phyloP scores from a whole-genome alignment of 2,797 vertebrate species.

The Fratercula arctica region DNA sequence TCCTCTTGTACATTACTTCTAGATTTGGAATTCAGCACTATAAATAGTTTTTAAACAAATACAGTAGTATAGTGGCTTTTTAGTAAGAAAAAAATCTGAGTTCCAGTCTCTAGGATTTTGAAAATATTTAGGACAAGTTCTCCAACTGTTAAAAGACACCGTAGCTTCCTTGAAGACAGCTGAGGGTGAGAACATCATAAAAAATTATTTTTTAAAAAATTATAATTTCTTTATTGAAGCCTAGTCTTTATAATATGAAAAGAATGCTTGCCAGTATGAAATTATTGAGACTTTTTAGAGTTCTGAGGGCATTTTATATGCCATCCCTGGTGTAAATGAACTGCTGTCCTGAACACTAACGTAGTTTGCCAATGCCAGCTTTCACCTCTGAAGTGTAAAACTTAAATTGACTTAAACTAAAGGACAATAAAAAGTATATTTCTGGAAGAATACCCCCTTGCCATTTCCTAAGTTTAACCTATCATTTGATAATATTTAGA shows the following conservation, averaged over 20 bases:
- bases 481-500: not conserved
- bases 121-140: not conserved
- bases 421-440: not conserved
- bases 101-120: not conserved
- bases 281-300: not conserved
- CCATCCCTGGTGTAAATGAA: not conserved
- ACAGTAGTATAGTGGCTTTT: not conserved
- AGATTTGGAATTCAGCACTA: not conserved
- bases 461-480: not conserved
- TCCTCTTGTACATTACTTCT: not conserved
- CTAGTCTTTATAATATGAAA: not conserved
- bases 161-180: not conserved
- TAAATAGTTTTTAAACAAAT: not conserved
- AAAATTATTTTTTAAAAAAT: not conserved
- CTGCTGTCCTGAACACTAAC: not conserved
- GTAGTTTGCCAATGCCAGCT: not conserved
- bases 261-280: not conserved
- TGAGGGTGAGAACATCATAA: not conserved
- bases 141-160: not conserved
- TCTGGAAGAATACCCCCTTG: not conserved
- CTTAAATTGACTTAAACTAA: not conserved
- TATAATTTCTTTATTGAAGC: not conserved
- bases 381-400: not conserved
- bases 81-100: not conserved
- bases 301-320: not conserved